Evolutionary conservation across 2,113 vertebrate species (phyloP).

Genomic region (Corvus moneduloides): DNA sequence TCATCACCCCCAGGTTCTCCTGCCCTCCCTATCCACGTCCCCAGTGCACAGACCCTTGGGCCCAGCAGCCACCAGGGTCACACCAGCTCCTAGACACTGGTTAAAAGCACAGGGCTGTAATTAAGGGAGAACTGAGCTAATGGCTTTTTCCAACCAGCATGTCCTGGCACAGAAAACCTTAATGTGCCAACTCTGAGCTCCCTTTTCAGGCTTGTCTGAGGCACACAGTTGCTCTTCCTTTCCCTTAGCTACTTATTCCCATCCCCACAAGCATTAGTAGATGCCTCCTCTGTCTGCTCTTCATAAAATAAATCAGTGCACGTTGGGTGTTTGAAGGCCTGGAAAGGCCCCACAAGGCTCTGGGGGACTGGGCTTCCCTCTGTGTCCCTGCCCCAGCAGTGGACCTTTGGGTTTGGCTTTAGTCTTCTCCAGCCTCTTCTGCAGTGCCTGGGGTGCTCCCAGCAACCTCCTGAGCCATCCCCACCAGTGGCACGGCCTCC

Average conservation of each 20-base stretch:
- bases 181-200: background rate
- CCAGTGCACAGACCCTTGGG: background rate
- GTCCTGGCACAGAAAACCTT: background rate
- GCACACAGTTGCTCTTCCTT: background rate
- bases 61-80: background rate
- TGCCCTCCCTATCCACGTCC: rapidly evolving
- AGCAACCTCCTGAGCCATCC: background rate
- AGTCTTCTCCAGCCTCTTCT: background rate
- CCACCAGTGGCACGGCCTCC: background rate
- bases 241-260: background rate
- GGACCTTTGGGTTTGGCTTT: background rate
- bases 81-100: background rate
- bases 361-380: background rate
- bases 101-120: background rate
- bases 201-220: background rate
- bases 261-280: background rate
- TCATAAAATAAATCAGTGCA: background rate
- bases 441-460: background rate
- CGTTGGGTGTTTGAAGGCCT: background rate
- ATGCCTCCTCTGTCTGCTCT: background rate
- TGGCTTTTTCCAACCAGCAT: background rate
- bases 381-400: background rate
- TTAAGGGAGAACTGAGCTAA: background rate
- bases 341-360: background rate
- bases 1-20: background rate